These are phyloP conservation scores for Ornithorhynchus anatinus DNA, from an alignment of 2,113 vertebrate species.

Conservation along the genomic window DNA sequence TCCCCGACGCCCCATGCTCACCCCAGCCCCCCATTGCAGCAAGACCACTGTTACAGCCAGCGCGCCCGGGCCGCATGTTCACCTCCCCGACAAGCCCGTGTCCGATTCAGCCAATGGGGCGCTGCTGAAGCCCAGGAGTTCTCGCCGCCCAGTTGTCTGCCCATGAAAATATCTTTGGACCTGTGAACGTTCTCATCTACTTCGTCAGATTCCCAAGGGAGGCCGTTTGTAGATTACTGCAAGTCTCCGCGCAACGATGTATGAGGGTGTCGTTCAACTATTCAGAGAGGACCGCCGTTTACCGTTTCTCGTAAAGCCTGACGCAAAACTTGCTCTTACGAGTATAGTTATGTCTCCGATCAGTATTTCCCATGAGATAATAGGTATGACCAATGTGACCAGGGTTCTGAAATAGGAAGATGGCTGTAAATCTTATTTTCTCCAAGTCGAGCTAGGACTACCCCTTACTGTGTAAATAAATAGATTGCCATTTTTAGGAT, in stretches of 20 bases:
- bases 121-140: conserved; percentile 65
- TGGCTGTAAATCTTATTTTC: conserved; percentile 23
- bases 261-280: conserved; percentile 43
- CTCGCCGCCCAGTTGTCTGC: conserved; percentile 77
- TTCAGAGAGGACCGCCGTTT: conserved; percentile 38
- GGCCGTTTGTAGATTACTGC: conserved; percentile 54
- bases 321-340: conserved; percentile 34
- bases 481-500: no score
- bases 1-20: no score
- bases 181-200: background rate
- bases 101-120: conserved; percentile 47
- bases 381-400: no score
- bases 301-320: conserved; percentile 44
- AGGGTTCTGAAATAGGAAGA: no score
- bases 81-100: conserved; percentile 62
- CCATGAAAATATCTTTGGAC: conserved; percentile 63
- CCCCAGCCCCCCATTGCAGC: no score
- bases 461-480: no score
- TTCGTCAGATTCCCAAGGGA: conserved; percentile 39
- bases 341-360: conserved; percentile 32
- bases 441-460: no score
- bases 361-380: conserved; percentile 49
- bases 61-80: no score
- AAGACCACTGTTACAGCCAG: no score
- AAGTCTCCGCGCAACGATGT: conserved; percentile 56